Percentiles rank a stretch among this genome's conserved stretches.
Conservation (phyloP, 2,888 invertebrate genomes). For the Keiferia lycopersicella region DNA sequence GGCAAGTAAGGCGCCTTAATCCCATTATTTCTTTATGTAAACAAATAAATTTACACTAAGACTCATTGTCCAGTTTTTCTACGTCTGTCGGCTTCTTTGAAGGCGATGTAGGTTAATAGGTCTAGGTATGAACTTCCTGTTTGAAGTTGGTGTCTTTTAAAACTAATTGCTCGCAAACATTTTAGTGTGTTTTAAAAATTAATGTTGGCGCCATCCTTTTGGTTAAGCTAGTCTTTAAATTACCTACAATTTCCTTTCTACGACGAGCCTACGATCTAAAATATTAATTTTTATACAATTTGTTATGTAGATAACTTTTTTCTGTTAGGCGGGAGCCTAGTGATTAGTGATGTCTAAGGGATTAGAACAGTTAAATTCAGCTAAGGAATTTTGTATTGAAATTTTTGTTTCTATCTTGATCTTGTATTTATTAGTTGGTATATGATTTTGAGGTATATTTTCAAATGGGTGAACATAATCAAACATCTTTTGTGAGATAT, state of each 20-base stretch:
- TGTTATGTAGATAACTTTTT: no score
- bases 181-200: slow-evolving; percentile 3
- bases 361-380: no score
- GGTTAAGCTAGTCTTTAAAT: neutral
- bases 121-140: slow-evolving; percentile 24
- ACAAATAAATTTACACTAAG: slow-evolving; percentile 53
- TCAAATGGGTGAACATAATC: no score
- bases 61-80: slow-evolving; percentile 54
- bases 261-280: no score
- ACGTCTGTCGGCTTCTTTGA: slow-evolving; percentile 44
- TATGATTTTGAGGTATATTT: no score
- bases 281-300: no score
- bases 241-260: neutral
- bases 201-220: neutral
- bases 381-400: no score
- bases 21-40: slow-evolving; percentile 58
- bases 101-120: slow-evolving; percentile 19
- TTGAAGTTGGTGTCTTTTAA: slow-evolving; percentile 28
- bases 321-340: no score
- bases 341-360: no score
- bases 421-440: no score
- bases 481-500: no score
- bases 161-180: slow-evolving; percentile 13
- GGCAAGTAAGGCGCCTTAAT: slow-evolving; percentile 65
- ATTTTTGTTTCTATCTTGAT: no score